Evolutionary conservation across 2,797 vertebrate genomes (phyloP).

Genomic region (Vireo griseus): DNA sequence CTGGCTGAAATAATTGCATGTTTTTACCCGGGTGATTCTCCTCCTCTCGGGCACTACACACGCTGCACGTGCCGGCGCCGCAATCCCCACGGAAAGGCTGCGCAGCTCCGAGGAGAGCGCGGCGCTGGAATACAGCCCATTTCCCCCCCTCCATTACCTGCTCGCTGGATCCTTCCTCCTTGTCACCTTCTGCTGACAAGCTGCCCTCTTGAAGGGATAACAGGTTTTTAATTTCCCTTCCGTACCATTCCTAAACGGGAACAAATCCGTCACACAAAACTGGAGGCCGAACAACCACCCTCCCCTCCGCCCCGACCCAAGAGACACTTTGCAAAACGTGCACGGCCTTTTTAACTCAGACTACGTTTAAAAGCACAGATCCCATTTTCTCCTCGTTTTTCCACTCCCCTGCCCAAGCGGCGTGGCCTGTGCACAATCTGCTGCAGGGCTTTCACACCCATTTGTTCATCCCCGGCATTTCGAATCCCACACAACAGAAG

Average conservation of each 20-base stretch:
- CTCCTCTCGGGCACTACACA: not conserved
- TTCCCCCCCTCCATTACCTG: slow-evolving; percentile 52
- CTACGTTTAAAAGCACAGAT: not conserved
- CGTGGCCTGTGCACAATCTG: not conserved
- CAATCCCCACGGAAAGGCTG: not conserved
- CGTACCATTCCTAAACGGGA: slow-evolving; percentile 73
- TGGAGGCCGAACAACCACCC: not conserved
- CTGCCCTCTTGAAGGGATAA: slow-evolving; percentile 62
- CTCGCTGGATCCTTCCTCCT: slow-evolving; percentile 14
- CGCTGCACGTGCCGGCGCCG: not conserved
- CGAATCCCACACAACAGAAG: not conserved
- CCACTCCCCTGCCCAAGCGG: not conserved
- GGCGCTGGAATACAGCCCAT: not conserved
- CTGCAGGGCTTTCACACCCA: not conserved
- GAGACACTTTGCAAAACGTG: not conserved
- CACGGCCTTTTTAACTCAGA: not conserved
- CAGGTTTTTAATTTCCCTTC: slow-evolving; percentile 74
- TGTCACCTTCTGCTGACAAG: not conserved
- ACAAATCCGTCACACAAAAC: slow-evolving; percentile 35
- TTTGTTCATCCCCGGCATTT: not conserved
- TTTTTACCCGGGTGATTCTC: not conserved
- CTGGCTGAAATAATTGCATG: not conserved
- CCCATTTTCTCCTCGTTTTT: not conserved
- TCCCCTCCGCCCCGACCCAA: not conserved
- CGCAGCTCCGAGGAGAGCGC: not conserved